Evolutionary conservation across 2,888 invertebrate species (phyloP), one percentile per base, ranked within the genome.

Genomic region (Drosophila parthenogenetica): DNA sequence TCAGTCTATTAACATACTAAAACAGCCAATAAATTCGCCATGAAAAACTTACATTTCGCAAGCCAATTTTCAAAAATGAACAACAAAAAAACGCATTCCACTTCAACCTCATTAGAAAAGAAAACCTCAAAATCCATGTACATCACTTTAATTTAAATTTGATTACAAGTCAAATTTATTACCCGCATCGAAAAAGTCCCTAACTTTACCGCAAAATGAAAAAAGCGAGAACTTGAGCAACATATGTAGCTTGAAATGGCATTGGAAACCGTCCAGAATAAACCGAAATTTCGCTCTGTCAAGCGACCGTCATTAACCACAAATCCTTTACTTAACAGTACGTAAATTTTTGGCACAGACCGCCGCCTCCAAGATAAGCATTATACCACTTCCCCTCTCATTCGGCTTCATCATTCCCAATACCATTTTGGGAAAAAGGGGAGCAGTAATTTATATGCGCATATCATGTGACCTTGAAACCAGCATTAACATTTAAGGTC

Each of bases 321-420:
- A 89, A 84, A 84, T 89, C 83, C 83, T 89, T 84, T 89, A 89
- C 83, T 84, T 84, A 84, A 89, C 83, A 89, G 83, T 89, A 84
- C 87, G 83, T 84, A 84, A 89, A 89, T 84, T 84, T 89, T 75
- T 87, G 79, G 83, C 81, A 59, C 62, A 62, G 71, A 73, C 75
- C 69, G 63, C 49, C 72, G 75, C 79, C 76, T 73, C 53, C 53
- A 72, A 87, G 89, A 83, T 88, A 83, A 86, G 81, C 79, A 51
- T 51, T 46, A 35, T 19, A 32, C 29, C 29, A 29, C 29, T 29
- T 2, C 29, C 29, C 0, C 8, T 29, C 29, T 5, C 5, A 1
- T 4, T 0, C 22, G 3, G 7, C 29, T 7, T 1, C 8, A 1
- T 43, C 61, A 40, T 37, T 14, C 25, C 46, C 13, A 19, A 50